A percentile compares a stretch with the other conserved stretches of the same genome.
Evolutionary conservation across 2,888 invertebrate species (phyloP).

Genomic region (Ceriagrion tenellum): DNA sequence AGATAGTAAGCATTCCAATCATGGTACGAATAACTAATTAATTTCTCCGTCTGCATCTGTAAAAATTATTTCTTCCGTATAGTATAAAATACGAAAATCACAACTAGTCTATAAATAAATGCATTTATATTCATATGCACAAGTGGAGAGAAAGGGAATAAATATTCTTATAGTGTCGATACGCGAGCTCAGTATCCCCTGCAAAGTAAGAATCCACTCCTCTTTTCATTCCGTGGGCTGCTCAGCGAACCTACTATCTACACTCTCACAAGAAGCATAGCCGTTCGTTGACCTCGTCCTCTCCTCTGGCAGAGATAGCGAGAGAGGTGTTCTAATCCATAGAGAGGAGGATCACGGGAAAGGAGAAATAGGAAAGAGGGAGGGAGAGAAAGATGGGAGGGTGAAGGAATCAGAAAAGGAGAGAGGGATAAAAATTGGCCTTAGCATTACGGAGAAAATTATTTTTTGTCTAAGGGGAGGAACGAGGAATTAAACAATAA

Average conservation of each 20-base stretch:
- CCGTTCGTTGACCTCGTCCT: slow-evolving; percentile 51
- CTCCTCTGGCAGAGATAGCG: neutral
- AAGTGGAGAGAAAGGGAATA: no score
- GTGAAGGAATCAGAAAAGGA: neutral
- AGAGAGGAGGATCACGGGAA: neutral
- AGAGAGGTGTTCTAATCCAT: neutral
- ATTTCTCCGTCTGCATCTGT: no score
- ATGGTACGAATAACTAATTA: no score
- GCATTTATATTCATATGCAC: no score
- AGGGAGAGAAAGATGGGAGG: neutral
- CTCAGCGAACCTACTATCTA: slow-evolving; percentile 53
- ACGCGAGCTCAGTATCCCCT: slow-evolving; percentile 21
- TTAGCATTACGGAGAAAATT: no score
- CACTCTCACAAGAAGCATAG: slow-evolving; percentile 33
- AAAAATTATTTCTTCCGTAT: no score
- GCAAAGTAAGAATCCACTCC: slow-evolving; percentile 44
- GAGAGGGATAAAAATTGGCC: neutral
- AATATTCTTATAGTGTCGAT: neutral
- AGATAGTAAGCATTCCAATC: no score
- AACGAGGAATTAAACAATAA: no score
- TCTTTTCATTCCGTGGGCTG: slow-evolving; percentile 15
- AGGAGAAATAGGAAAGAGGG: no score
- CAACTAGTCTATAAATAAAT: no score
- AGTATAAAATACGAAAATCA: no score
- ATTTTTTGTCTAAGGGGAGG: no score